Evolutionary conservation across 2,888 invertebrate species (phyloP), one percentile per base, ranked within the genome.

Genomic region (Athripsodes cinereus): DNA sequence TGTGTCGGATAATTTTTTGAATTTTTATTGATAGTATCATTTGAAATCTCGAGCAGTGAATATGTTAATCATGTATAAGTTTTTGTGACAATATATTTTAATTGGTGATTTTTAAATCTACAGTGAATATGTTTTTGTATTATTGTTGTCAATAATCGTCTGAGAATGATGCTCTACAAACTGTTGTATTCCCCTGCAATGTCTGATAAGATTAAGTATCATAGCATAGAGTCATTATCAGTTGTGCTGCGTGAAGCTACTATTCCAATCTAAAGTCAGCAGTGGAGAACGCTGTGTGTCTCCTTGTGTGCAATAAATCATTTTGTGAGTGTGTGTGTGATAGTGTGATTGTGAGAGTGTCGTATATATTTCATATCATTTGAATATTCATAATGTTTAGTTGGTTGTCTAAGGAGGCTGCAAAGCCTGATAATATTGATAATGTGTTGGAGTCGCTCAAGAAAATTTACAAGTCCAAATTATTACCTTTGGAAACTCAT

Each of bases 401-500:
- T 78, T 93, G 91, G 87, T 74, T 93, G 66, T 87, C 81, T 68
- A 86, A 85, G 68, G 90, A 90, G 71, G 80, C 79, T 65, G 82
- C 81, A 69, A 89, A 87, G 78, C 80, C 87, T 62, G 90, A 91
- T 71, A 83, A 88, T 68, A 90, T 88, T 69, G 91, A 92, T 70
- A 93, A 85, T 81, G 97, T 98, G 59, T 86, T 93, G 64, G 93
- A 95, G 69, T 97, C 97, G 59, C 85, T 99, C 65, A 95, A 96
- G 75, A 89, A 87, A 71, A 90, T 96, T 68, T 96, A 96, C 76
- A 92, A 84, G 74, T 85, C 86, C 66, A 96, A 96, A 74, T 79
- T 96, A 67, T 75, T 94, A 68, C 96, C 96, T 5, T 76, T 96
- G 66, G 96, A 96, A 73, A 85, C 86, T 68, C 86, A 87, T 69